Evolutionary conservation across 2,888 invertebrate genomes (phyloP), one percentile per base, ranked within the genome.

Genomic region (Synergus itoensis): DNA sequence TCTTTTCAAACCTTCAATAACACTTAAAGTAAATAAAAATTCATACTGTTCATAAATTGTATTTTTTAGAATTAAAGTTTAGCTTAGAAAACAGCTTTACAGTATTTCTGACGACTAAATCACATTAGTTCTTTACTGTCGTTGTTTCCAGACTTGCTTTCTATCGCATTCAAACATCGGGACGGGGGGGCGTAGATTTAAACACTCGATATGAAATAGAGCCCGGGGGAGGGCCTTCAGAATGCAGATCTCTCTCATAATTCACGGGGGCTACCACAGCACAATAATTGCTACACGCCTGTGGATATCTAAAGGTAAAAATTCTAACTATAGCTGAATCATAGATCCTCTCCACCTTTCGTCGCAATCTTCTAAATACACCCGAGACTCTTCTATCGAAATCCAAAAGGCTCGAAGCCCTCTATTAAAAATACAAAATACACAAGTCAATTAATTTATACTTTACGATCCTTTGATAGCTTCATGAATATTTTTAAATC

Each of bases 271-370:
- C 87, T 89, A 89, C 89, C 78, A 84, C 83, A 86, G 85, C 84
- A 85, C 87, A 89, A 89, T 89, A 89, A 89, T 89, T 89, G 88
- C 89, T 88, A 87, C 84, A 86, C 83, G 86, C 86, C 82, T 83
- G 86, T 84, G 83, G 85, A 88, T 85, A 83, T 86, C 53, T 40
- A 73, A 73, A 53, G 1, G 4, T 40, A 28, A 73, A 69, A 53
- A 73, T 11, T 53, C 53, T 36, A 73, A 73, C 48, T 28, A 3
- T 73, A 73, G 73, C 73, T 73, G 73, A 73, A 36, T 73, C 73
- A 73, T 73, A 73, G 73, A 53, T 53, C 73, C 48, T n/a, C 36
- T n/a, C 28, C 36, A n/a, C 45, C 53, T 73, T 73, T 73, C 73
- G 36, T 53, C 36, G 73, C 36, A 48, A n/a, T 73, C 73, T 36